Evolutionary conservation across 1,140 invertebrate species (phyloP), one percentile per base, ranked within the genome.

Genomic region (Danaus melanippus): DNA sequence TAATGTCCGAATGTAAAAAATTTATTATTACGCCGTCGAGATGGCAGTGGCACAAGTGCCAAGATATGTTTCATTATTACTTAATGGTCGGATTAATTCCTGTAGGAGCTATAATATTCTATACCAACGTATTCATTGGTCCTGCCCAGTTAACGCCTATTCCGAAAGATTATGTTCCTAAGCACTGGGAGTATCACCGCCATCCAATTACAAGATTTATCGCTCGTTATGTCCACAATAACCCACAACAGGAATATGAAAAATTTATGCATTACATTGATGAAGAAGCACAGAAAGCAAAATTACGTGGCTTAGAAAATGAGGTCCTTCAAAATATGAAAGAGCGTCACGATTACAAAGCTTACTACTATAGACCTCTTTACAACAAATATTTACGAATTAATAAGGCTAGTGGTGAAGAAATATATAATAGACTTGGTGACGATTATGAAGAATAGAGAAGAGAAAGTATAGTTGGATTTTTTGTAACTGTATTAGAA

Each of bases 171-270:
- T 96, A 96, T 79, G 86, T 69, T 32, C 95, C 95, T 1, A 91
- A 96, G 77, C 84, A 93, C 69, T 96, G 92, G 92, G 95, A 97
- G 88, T 96, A 96, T 84, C 88, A 93, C 61, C 91, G 86, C 91
- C 89, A 93, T 78, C 96, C 96, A 8, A 94, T 97, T 51, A 89
- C 92, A 0, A 88, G 95, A 69, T 96, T 93, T 71, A 83, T 96
- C 32, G 86, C 91, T 9, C 89, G 89, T 46, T 92, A 95, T 67
- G 60, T 79, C 15, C 73, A 79, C 60, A 66, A 62, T 45, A 71
- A 47, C 46, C 73, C 76, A 4, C 73, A 79, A 41, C 89, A 95
- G 80, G 90, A 93, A 45, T 96, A 97, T 85, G 95, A 97, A 76
- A 95, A 93, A 76, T 89, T 87, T 58, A 74, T 93, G 73, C 90